Evolutionary conservation across 1,140 invertebrate genomes (phyloP).

Genomic region (Oryctes rhinoceros): DNA sequence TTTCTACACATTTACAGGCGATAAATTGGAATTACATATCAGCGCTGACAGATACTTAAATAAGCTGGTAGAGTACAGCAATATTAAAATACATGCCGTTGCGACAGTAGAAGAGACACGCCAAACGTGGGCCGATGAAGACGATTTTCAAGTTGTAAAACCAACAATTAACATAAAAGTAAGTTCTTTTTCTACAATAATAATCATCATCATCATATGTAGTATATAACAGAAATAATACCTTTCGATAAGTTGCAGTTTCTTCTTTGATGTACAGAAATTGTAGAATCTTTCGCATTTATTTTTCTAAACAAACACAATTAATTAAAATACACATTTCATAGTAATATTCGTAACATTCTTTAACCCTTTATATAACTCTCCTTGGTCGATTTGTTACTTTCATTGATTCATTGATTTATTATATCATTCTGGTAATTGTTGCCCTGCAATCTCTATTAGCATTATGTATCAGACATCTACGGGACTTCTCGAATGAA

Average conservation of each 20-base stretch:
- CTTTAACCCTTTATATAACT: too few relatives aligned
- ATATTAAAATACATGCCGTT: constrained; percentile 77
- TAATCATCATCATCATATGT: neutral
- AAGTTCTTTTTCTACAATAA: constrained; percentile 37
- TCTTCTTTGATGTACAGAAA: too few relatives aligned
- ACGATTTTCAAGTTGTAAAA: constrained; percentile 77
- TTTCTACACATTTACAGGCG: constrained; percentile 62
- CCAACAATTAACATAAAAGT: constrained; percentile 74
- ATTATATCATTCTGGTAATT: too few relatives aligned
- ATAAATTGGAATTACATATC: constrained; percentile 69
- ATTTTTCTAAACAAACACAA: too few relatives aligned
- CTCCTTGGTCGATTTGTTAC: too few relatives aligned
- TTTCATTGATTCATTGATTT: too few relatives aligned
- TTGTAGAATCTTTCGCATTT: too few relatives aligned
- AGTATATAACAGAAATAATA: neutral
- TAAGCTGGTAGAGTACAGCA: constrained; percentile 78
- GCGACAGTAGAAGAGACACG: constrained; percentile 76
- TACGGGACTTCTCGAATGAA: too few relatives aligned
- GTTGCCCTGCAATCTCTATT: too few relatives aligned
- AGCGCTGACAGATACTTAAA: constrained; percentile 72
- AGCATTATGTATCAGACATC: too few relatives aligned
- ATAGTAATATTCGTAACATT: too few relatives aligned
- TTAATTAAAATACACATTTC: neutral
- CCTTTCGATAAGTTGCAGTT: neutral
- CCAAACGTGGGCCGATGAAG: constrained; percentile 78